Evolutionary conservation across 2,888 invertebrate genomes (phyloP), one percentile per base, ranked within the genome.

Genomic region (Caenorhabditis uteleia): DNA sequence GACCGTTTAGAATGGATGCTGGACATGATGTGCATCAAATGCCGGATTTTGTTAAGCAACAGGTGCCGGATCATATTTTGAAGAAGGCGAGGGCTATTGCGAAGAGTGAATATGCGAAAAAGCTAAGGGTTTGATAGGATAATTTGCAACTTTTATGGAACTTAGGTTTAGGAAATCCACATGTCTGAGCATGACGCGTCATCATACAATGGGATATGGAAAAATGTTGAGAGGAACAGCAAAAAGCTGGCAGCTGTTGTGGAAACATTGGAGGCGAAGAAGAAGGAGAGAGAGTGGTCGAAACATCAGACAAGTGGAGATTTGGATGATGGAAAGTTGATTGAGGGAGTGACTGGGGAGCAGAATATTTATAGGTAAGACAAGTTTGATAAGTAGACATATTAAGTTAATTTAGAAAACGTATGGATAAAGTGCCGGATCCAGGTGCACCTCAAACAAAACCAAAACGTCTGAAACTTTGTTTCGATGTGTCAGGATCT

Each of bases 101-200:
- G 67, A 88, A 89, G 67, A 91, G 90, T 16, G 82, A 83, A 46
- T 82, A 81, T 48, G 66, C 67, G 27, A 79, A 83, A 59, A 75
- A 77, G 39, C 51, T 82, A 26, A 70, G 77, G 56, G 78, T 78
- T 2, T 21, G 38, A 44, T 33, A n/a, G 2, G 29, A 10, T 18
- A 12, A 3, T 6, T 20, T 16, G 29, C 20, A 18, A 25, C 14
- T 18, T 33, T 10, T 25, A 3, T 12, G 23, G 27, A 42, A 18
- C 18, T 21, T 16, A 36, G 14, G 12, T 85, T 95, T 89, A 89
- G 75, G 93, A 95, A 85, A 95, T 97, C 65, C 88, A 90, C 79
- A 95, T 97, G 95, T 92, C 92, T 77, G 91, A 91, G 77, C 92
- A 91, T 83, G 95, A 97, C 84, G 93, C 92, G 36, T 88, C 89